phyloP scores from a whole-genome alignment of 2,888 invertebrate species.

The Perizoma flavofasciatum region DNA sequence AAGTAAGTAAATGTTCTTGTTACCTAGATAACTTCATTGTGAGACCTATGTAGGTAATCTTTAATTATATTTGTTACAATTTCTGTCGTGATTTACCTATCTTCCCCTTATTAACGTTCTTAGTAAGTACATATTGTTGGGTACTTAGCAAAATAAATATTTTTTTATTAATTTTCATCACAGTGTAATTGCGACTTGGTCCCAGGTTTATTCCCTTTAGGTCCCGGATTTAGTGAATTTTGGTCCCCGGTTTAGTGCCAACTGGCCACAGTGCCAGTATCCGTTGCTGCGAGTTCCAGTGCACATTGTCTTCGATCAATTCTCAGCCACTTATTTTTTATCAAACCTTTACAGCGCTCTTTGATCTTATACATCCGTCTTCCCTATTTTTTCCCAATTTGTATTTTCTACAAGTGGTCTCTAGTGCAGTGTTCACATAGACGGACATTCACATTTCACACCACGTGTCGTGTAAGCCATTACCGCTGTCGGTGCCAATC shows the following conservation, averaged over 20 bases:
- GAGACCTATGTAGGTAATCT: too few species aligned
- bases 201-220: too few species aligned
- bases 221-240: too few species aligned
- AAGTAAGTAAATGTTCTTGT: not conserved
- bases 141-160: too few species aligned
- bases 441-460: slow-evolving; percentile 64
- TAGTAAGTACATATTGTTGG: too few species aligned
- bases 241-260: not conserved
- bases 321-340: too few species aligned
- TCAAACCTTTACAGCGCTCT: not conserved
- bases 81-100: too few species aligned
- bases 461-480: slow-evolving; percentile 69
- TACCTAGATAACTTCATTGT: not conserved
- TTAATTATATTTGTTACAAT: too few species aligned
- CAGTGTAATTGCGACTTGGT: too few species aligned
- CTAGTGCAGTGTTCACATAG: slow-evolving; percentile 68
- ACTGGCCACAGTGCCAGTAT: not conserved
- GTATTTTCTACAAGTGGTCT: slow-evolving; percentile 45
- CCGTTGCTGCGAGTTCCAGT: slow-evolving; percentile 3
- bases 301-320: not conserved
- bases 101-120: too few species aligned
- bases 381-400: slow-evolving; percentile 4
- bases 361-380: not conserved
- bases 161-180: too few species aligned
- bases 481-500: slow-evolving; percentile 69